Conservation (phyloP, 2,797 vertebrate species). For the Poeciliopsis turneri region DNA sequence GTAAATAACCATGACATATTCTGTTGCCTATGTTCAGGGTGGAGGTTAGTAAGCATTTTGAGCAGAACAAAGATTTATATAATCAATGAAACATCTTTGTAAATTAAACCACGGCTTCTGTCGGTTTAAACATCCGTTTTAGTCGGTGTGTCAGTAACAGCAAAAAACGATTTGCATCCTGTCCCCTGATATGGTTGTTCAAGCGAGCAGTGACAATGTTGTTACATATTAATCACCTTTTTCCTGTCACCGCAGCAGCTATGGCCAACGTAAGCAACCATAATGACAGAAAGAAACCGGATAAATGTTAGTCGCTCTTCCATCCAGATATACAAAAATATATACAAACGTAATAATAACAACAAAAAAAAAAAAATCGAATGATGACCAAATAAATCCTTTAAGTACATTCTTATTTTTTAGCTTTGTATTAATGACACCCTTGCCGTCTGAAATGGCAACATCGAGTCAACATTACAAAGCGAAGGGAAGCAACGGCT, state of each 20-base stretch:
- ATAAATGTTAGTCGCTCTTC: slow-evolving; percentile 24
- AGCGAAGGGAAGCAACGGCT: slow-evolving; percentile 67
- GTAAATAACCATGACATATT: not conserved
- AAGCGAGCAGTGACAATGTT: slow-evolving; percentile 11
- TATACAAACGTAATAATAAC: not conserved
- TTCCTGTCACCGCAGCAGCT: slow-evolving; percentile 31
- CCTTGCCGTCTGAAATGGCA: slow-evolving; percentile 34
- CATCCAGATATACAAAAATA: not conserved
- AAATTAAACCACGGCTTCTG: not conserved
- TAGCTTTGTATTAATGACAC: slow-evolving; percentile 10
- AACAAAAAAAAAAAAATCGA: not conserved
- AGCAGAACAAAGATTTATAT: not conserved
- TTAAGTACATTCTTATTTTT: slow-evolving; percentile 11
- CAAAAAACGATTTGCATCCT: not conserved
- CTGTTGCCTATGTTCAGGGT: not conserved
- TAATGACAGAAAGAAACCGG: slow-evolving; percentile 38
- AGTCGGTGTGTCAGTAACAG: not conserved
- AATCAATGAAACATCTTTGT: not conserved
- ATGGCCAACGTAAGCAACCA: slow-evolving; percentile 39
- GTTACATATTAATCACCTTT: slow-evolving; percentile 30
- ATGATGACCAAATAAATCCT: not conserved
- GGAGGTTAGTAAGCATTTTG: not conserved
- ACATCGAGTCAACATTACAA: slow-evolving; percentile 52
- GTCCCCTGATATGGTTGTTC: not conserved
- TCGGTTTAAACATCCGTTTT: not conserved